These are phyloP conservation scores for Fabriciana adippe DNA, from an alignment of 2,888 invertebrate species.

Conservation along the genomic window DNA sequence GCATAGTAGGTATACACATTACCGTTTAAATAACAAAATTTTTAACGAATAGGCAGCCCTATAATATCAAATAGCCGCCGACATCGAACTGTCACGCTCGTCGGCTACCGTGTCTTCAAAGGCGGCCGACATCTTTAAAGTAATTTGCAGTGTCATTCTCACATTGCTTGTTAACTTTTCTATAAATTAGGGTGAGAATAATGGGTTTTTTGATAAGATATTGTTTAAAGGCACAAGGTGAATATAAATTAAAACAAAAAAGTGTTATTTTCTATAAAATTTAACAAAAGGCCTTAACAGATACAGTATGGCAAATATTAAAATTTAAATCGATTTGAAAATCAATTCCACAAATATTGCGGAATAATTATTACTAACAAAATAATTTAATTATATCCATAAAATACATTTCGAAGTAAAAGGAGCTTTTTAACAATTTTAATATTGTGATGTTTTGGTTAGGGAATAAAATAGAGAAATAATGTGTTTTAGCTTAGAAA, in stretches of 20 bases:
- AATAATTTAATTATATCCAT: too few species aligned
- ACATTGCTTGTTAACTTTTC: slow-evolving; percentile 27
- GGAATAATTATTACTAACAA: too few species aligned
- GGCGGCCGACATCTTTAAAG: slow-evolving; percentile 39
- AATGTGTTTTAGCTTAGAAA: too few species aligned
- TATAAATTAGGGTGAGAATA: slow-evolving; percentile 17
- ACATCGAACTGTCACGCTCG: slow-evolving; percentile 42
- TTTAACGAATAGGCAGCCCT: slow-evolving; percentile 41
- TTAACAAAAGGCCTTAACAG: background rate
- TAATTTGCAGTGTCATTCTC: slow-evolving; percentile 41
- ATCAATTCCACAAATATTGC: too few species aligned
- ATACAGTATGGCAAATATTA: too few species aligned
- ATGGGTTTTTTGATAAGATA: slow-evolving; percentile 3
- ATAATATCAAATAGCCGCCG: slow-evolving; percentile 47
- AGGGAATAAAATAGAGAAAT: too few species aligned
- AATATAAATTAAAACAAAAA: background rate
- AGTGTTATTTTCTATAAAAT: background rate
- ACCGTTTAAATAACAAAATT: background rate
- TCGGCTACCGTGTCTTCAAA: slow-evolving; percentile 39
- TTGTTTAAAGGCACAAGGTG: background rate
- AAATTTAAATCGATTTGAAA: too few species aligned
- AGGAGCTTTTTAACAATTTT: too few species aligned
- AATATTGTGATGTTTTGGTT: too few species aligned
- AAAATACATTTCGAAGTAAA: too few species aligned
- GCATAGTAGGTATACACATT: too few species aligned